Evolutionary conservation across 2,797 vertebrate species (phyloP).

Genomic region (Fistularia commersonii): DNA sequence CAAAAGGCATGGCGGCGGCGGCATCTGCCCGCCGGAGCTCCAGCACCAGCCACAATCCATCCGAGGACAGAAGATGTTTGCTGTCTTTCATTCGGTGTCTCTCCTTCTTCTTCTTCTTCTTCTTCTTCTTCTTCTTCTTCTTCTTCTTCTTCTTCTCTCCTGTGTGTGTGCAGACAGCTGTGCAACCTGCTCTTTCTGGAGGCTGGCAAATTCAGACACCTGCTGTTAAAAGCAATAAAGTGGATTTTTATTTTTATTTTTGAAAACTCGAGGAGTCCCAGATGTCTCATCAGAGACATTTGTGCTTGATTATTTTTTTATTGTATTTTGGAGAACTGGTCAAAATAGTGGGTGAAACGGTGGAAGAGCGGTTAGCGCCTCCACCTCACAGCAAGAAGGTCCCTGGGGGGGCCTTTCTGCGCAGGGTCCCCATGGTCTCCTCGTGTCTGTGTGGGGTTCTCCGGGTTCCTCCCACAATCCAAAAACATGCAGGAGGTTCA

Average conservation of each 20-base stretch:
- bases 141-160: constrained; percentile 9
- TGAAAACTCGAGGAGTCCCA: constrained; percentile 8
- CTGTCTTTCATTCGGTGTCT: constrained; percentile 50
- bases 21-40: constrained; percentile 28
- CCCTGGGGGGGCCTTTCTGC: background rate
- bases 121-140: constrained; percentile 10
- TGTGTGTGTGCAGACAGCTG: constrained; percentile 46
- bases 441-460: too few species aligned
- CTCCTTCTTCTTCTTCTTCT: constrained; percentile 7
- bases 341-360: background rate
- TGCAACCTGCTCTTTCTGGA: constrained; percentile 60
- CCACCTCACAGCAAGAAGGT: background rate
- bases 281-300: constrained; percentile 30
- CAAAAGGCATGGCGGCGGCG: constrained; percentile 56
- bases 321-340: constrained; percentile 1
- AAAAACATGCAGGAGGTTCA: too few species aligned
- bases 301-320: constrained; percentile 13
- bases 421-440: too few species aligned
- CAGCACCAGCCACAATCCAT: constrained; percentile 11
- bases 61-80: constrained; percentile 47
- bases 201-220: constrained; percentile 63
- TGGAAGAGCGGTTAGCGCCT: background rate
- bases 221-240: constrained; percentile 17
- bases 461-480: too few species aligned
- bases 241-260: too few species aligned